A percentile compares a stretch with the other conserved stretches of the same genome.
Conservation (phyloP, 1,140 invertebrate species). For the Conus ventricosus region DNA sequence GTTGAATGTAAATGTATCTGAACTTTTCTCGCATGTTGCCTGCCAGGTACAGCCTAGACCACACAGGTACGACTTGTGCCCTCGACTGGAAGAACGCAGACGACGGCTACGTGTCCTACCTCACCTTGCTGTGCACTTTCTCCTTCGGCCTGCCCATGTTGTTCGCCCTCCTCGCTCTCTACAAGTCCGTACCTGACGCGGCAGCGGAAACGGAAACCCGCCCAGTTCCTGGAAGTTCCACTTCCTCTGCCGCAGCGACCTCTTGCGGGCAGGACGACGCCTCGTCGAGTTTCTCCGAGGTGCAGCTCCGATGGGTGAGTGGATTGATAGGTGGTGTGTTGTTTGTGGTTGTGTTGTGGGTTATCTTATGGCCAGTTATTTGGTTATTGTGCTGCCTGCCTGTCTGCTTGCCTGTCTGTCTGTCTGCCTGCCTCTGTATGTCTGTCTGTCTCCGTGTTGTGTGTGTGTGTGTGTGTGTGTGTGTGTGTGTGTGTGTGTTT, state of each 20-base stretch:
- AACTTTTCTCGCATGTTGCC: too few relatives aligned
- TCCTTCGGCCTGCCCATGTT: constrained; percentile 41
- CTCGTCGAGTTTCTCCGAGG: constrained; percentile 45
- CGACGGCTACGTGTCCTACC: constrained; percentile 54
- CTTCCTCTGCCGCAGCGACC: not conserved
- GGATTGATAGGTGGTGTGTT: too few relatives aligned
- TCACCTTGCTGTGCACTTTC: constrained; percentile 44
- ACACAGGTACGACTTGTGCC: constrained; percentile 55
- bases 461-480: too few relatives aligned
- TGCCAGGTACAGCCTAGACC: constrained; percentile 56
- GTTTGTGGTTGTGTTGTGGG: not conserved
- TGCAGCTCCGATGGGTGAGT: constrained; percentile 51
- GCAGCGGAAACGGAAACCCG: constrained; percentile 14
- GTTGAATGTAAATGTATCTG: too few relatives aligned
- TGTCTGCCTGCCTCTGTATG: too few relatives aligned
- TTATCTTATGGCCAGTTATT: too few relatives aligned
- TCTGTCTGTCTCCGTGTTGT: too few relatives aligned
- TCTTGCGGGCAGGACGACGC: not conserved
- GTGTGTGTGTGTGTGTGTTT: too few relatives aligned
- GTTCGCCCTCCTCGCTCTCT: constrained; percentile 38
- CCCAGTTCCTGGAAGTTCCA: not conserved
- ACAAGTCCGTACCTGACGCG: constrained; percentile 16
- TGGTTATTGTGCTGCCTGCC: too few relatives aligned
- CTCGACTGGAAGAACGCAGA: constrained; percentile 59
- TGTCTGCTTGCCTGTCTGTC: too few relatives aligned